A percentile compares a stretch with the other conserved stretches of the same genome.
These are phyloP conservation scores for Drosophila emarginata DNA, from an alignment of 2,888 invertebrate species.

Conservation along the genomic window DNA sequence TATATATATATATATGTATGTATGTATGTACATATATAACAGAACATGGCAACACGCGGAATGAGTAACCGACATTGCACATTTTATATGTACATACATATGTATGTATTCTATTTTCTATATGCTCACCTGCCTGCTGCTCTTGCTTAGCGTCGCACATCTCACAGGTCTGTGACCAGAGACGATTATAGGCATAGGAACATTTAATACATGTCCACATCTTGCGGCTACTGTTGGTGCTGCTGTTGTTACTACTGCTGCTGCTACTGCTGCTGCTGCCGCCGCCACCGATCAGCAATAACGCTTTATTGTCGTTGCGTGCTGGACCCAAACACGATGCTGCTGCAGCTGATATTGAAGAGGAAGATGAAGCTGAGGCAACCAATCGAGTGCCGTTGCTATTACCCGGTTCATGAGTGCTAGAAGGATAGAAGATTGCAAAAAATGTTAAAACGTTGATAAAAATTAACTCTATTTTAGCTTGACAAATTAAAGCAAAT, in stretches of 20 bases:
- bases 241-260: constrained; percentile 33
- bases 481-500: too few species aligned
- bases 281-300: constrained; percentile 31
- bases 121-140: constrained; percentile 15
- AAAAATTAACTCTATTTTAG: neutral
- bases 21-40: too few species aligned
- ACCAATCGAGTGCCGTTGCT: constrained; percentile 8
- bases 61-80: too few species aligned
- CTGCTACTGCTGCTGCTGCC: constrained; percentile 54
- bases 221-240: constrained; percentile 80
- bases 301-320: constrained; percentile 79
- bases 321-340: constrained; percentile 16
- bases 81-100: too few species aligned
- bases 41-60: too few species aligned
- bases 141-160: constrained; percentile 85
- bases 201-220: constrained; percentile 96
- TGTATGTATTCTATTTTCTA: neutral
- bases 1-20: too few species aligned
- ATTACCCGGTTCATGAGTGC: constrained; percentile 35
- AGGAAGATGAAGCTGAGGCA: constrained; percentile 19
- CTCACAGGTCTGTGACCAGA: constrained; percentile 91
- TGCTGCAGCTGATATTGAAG: constrained; percentile 14
- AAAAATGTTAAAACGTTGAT: neutral
- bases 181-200: constrained; percentile 93
- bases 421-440: constrained; percentile 5